Base-by-base conservation (phyloP, 1,140 invertebrate species). In the Drosophila erecta region DNA sequence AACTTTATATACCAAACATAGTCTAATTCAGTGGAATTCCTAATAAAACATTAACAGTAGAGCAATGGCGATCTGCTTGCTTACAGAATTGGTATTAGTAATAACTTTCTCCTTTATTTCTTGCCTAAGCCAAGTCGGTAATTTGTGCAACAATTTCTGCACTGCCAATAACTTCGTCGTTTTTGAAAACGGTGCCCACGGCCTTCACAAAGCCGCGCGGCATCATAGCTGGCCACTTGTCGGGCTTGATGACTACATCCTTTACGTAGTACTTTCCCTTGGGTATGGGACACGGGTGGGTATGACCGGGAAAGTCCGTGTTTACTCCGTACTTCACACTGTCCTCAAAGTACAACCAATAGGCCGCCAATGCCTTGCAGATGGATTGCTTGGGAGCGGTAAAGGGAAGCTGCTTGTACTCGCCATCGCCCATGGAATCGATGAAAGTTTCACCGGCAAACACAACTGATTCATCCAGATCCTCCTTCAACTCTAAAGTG, bases 221-320 rank as follows among this genome's bases (percentile, higher is more conserved):
- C 40, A 70, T 51, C 8, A 70, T 38, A 2, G 6, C 11, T 0
- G 59, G 79, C 75, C 75, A 83, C 15, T 49, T 24, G 17, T 75
- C 57, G 6, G 53, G 53, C 3, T 74, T 61, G 1, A 58, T 24
- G 0, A 54, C 17, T 30, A 77, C 15, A 7, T 74, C 37, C 40
- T 65, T 77, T 0, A 74, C 1, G 10, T 58, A 83, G 33, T 77
- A 73, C 0, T 6, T 35, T 1, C 73, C 73, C 43, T 61, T 62
- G 1, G 67, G 58, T n/a, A 81, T 0, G 1, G 79, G 79, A 62
- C 79, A 83, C 0, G 44, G 64, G 1, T 8, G 10, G 1, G 30
- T 44, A 8, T 58, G 43, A 2, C 47, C 35, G 2, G 80, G 64
- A 1, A 71, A 53, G 8, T 83, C 20, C 0, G 65, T 79, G 30